Percentiles rank a stretch among this genome's conserved stretches.
Evolutionary conservation across 2,113 vertebrate species (phyloP).

Genomic region (Paradisaea rubra): DNA sequence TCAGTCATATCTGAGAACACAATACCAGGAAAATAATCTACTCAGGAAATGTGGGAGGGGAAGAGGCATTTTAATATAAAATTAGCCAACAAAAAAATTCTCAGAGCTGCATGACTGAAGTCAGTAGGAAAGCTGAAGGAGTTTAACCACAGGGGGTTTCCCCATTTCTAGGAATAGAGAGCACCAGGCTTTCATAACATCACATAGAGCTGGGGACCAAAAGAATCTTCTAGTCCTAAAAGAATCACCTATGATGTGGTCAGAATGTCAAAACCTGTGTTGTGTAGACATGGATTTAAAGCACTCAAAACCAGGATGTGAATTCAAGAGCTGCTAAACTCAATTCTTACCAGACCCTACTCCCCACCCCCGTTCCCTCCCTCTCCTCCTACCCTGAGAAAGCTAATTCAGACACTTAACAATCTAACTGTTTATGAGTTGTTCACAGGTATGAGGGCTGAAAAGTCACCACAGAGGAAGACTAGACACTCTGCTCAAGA

Average conservation of each 20-base stretch:
- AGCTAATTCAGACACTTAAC: background rate
- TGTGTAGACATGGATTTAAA: background rate
- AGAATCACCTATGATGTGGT: background rate
- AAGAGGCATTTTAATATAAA: background rate
- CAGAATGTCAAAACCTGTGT: background rate
- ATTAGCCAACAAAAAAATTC: background rate
- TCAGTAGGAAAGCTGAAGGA: background rate
- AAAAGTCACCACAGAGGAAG: background rate
- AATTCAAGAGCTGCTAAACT: background rate
- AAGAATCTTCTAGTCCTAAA: background rate
- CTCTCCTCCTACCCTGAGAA: background rate
- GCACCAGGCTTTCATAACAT: background rate
- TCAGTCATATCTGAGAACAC: background rate
- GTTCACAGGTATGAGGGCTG: background rate
- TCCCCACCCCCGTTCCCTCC: background rate
- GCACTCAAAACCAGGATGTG: background rate
- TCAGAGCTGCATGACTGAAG: background rate
- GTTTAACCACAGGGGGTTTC: background rate
- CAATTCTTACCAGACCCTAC: background rate
- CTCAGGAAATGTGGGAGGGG: background rate
- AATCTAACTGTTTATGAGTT: background rate
- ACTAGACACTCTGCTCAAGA: accelerated
- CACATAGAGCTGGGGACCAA: accelerated
- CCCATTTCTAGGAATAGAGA: background rate
- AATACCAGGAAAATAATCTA: background rate